Percentiles rank a stretch among this genome's conserved stretches.
These are phyloP conservation scores for Pithys albifrons DNA, from an alignment of 2,113 vertebrate species.

Conservation along the genomic window DNA sequence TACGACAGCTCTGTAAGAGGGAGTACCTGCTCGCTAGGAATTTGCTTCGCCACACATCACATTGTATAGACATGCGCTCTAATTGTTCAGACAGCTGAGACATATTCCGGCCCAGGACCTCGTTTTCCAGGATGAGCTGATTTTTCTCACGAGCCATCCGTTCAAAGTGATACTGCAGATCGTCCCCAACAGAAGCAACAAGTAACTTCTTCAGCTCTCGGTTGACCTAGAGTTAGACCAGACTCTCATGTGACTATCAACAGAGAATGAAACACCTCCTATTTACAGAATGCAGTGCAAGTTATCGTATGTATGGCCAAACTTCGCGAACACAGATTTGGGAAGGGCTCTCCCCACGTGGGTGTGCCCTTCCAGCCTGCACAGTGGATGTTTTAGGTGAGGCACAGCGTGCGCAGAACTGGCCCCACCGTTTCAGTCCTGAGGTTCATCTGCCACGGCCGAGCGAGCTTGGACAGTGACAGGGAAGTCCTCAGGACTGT, in stretches of 20 bases:
- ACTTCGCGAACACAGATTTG: too few species aligned
- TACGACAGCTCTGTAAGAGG: background rate
- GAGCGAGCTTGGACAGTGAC: too few species aligned
- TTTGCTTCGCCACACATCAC: conserved; percentile 99
- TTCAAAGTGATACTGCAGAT: conserved; percentile 97
- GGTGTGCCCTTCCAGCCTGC: too few species aligned
- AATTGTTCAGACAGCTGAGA: conserved; percentile 89
- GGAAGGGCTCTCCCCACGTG: too few species aligned
- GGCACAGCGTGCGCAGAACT: too few species aligned
- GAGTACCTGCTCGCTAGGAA: conserved; percentile 95
- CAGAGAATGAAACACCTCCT: background rate
- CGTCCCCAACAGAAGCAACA: conserved; percentile 93
- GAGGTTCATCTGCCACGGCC: too few species aligned
- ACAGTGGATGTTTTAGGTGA: too few species aligned
- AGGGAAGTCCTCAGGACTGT: too few species aligned
- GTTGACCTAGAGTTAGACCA: conserved; percentile 83
- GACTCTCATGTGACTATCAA: background rate
- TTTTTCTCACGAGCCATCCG: conserved; percentile 93
- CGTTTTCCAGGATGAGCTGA: conserved; percentile 93
- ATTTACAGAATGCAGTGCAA: background rate
- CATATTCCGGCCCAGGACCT: conserved; percentile 81
- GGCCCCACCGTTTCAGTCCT: too few species aligned
- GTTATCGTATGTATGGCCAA: too few species aligned
- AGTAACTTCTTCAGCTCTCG: conserved; percentile 94
- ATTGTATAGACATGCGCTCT: conserved; percentile 95